Percentiles rank a stretch among this genome's conserved stretches.
These are phyloP conservation scores for Coptotermes formosanus DNA, from an alignment of 1,140 invertebrate species.

Conservation along the genomic window DNA sequence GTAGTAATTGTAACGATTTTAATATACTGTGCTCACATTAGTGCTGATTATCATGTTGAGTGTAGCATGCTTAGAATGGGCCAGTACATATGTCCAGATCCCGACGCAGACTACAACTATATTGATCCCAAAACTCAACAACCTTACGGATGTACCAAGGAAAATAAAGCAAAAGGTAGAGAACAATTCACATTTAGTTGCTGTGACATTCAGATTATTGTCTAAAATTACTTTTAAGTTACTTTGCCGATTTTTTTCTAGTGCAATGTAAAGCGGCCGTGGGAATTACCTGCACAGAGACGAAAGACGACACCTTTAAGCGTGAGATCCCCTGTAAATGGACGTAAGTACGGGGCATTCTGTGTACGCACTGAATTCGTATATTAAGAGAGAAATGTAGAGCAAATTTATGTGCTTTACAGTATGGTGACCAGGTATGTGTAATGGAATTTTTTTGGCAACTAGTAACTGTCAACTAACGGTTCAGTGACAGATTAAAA, in stretches of 20 bases:
- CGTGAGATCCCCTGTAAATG: constrained; percentile 85
- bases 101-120: constrained; percentile 58
- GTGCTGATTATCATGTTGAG: constrained; percentile 45
- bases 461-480: too few relatives aligned
- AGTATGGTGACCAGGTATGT: too few relatives aligned
- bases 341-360: constrained; percentile 69
- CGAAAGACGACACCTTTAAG: constrained; percentile 75
- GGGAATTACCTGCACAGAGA: constrained; percentile 78
- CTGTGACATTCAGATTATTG: neutral
- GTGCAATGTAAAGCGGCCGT: constrained; percentile 80
- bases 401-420: too few relatives aligned
- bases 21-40: neutral
- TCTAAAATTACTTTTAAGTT: constrained; percentile 20
- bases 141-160: constrained; percentile 72
- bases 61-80: constrained; percentile 74
- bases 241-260: constrained; percentile 51
- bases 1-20: neutral
- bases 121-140: constrained; percentile 92
- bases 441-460: too few relatives aligned
- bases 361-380: neutral
- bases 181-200: constrained; percentile 24
- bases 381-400: neutral
- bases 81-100: constrained; percentile 84
- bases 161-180: constrained; percentile 75
- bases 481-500: too few relatives aligned